These are phyloP conservation scores for Dinomys branickii DNA, from an alignment of 2,113 vertebrate species.

Conservation along the genomic window DNA sequence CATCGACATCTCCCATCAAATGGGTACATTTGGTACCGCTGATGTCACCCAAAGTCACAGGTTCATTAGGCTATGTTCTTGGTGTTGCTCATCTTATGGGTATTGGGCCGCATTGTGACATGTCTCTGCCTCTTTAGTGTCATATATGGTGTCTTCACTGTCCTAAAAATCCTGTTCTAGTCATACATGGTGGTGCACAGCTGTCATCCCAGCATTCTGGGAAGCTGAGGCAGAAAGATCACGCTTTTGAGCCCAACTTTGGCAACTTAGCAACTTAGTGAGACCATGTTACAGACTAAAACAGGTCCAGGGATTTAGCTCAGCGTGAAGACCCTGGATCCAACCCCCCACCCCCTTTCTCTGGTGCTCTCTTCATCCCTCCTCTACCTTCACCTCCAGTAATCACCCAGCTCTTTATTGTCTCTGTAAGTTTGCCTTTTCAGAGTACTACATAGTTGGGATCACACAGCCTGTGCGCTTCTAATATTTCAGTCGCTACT, in stretches of 20 bases:
- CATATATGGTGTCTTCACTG: background rate
- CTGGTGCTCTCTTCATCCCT: background rate
- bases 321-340: background rate
- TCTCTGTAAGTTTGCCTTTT: background rate
- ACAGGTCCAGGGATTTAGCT: background rate
- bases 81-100: background rate
- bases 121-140: background rate
- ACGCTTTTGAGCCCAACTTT: background rate
- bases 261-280: background rate
- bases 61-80: background rate
- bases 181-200: background rate
- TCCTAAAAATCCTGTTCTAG: background rate
- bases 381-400: background rate
- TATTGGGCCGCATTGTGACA: background rate
- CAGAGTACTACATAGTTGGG: background rate
- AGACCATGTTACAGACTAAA: background rate
- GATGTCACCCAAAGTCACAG: background rate
- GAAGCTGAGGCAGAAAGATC: background rate
- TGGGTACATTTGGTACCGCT: background rate
- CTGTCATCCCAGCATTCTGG: background rate
- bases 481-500: background rate
- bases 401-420: background rate
- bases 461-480: background rate
- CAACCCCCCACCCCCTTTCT: background rate
- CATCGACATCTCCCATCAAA: background rate